Conservation (phyloP, 1,140 invertebrate genomes). For the Centruroides sculpturatus region DNA sequence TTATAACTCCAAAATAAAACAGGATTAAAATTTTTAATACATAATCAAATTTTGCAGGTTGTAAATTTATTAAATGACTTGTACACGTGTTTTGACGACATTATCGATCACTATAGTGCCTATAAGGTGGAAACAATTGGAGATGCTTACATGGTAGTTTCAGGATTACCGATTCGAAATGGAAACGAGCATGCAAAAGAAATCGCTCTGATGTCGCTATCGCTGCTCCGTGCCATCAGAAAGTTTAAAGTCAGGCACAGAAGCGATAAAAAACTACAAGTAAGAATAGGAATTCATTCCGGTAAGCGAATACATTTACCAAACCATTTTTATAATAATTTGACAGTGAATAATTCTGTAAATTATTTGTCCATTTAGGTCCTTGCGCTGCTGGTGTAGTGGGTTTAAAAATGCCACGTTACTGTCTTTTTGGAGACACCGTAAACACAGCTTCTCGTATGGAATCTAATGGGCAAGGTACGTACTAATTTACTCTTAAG, state of each 20-base stretch:
- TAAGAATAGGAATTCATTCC: constrained; percentile 87
- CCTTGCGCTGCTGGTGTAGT: no score
- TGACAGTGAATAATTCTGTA: no score
- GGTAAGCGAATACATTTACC: constrained; percentile 42
- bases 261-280: constrained; percentile 74
- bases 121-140: constrained; percentile 44
- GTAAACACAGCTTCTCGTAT: no score
- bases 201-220: constrained; percentile 89
- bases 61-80: constrained; percentile 28
- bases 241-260: constrained; percentile 79
- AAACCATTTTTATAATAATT: no score
- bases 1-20: constrained; percentile 78
- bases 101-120: constrained; percentile 27
- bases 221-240: constrained; percentile 70
- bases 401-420: no score
- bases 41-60: constrained; percentile 57
- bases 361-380: no score
- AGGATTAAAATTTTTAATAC: constrained; percentile 49
- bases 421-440: no score
- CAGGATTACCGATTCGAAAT: constrained; percentile 80
- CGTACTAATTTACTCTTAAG: no score
- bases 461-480: no score
- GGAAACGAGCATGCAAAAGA: constrained; percentile 79
- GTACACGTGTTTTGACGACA: constrained; percentile 29
- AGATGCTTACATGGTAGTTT: constrained; percentile 40